Base-by-base conservation (phyloP, 2,888 invertebrate species). In the Hololepta plana region DNA sequence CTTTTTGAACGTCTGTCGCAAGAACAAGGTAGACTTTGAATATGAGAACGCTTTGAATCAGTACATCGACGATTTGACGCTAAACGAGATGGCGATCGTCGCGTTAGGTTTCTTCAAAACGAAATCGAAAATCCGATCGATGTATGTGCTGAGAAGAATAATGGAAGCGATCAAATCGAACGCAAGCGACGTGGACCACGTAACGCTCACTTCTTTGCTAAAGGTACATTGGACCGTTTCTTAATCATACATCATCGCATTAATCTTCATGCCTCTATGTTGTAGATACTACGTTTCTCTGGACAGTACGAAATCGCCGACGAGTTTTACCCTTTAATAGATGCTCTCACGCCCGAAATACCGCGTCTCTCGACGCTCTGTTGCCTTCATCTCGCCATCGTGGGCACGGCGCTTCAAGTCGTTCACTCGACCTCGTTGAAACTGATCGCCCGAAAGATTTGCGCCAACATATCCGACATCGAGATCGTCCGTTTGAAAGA, bases 41-140 rank as follows among this genome's bases (percentile, higher is more conserved):
- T 57, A 74, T 27, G 76, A 81, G 53, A 45, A 62, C 24, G 56
- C 59, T 20, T 40, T 75, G 28, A 49, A 58, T 15, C 44, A 59
- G 3, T 49, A 53, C 28, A 55, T 73, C n/a, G 41, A 63, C 4
- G 43, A 62, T 12, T 62, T 77, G 44, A 59, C 55, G 12, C 37
- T 71, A 4, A 64, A 72, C 35, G 80, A 84, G 44, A 47, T 81
- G 30, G 73, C 70, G 7, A 61, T 82, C 8, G 61, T 75, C 37
- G 62, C 72, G 3, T 31, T 43, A 34, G 79, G 74, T 0, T 80
- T 75, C 47, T 84, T 84, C 41, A 81, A 81, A 55, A 72, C 70
- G 9, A 63, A 70, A 52, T 72, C 68, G 2, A 63, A 59, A 9
- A 59, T 82, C 24, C 60, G 63, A 33, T 38, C 52, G 3, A 54